Percentiles rank a stretch among this genome's conserved stretches.
phyloP scores from a whole-genome alignment of 1,140 invertebrate genomes.

The Himalopsyche phryganea region DNA sequence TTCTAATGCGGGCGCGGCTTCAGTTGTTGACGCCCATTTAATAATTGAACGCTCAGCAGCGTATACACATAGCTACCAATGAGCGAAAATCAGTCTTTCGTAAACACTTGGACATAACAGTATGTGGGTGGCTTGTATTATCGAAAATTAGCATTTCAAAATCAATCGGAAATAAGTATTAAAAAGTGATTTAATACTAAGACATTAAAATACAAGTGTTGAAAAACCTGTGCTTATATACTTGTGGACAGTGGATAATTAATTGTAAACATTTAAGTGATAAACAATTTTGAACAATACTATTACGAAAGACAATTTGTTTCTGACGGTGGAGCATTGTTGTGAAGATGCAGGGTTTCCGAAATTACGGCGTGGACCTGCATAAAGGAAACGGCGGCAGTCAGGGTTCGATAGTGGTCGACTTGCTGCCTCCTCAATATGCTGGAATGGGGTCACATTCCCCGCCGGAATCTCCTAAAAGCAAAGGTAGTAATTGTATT shows the following conservation, averaged over 20 bases:
- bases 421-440: slow-evolving; percentile 28
- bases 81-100: slow-evolving; percentile 3
- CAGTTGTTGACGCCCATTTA: background rate
- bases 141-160: too few species aligned
- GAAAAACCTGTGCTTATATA: too few species aligned
- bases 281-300: too few species aligned
- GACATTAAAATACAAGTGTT: too few species aligned
- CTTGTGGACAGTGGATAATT: too few species aligned
- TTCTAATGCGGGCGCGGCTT: background rate
- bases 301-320: too few species aligned
- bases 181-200: too few species aligned
- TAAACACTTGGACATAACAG: too few species aligned
- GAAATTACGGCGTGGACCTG: slow-evolving; percentile 33
- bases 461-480: slow-evolving; percentile 33
- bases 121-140: too few species aligned
- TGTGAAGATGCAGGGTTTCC: slow-evolving; percentile 28
- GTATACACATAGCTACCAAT: background rate
- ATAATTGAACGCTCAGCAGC: background rate
- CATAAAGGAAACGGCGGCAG: slow-evolving; percentile 15
- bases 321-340: too few species aligned
- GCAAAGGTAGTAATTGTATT: slow-evolving; percentile 27
- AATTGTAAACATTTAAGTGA: background rate
- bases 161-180: too few species aligned
- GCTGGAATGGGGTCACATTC: slow-evolving; percentile 25
- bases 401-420: slow-evolving; percentile 27